These are phyloP conservation scores for Chaetodon auriga DNA, from an alignment of 2,113 vertebrate species.

Conservation along the genomic window DNA sequence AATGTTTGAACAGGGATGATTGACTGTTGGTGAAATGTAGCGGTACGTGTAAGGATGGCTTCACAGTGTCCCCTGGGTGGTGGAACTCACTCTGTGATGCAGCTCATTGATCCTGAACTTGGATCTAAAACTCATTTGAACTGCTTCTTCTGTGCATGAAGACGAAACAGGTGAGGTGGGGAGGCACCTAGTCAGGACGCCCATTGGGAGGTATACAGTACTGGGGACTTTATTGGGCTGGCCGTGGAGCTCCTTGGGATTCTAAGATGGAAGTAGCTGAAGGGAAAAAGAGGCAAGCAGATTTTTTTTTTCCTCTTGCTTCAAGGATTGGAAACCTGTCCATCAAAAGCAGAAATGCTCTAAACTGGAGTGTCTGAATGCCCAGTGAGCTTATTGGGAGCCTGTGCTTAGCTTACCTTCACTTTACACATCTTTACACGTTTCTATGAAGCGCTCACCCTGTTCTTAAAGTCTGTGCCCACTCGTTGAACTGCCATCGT, in stretches of 20 bases:
- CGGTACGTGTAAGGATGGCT: slow-evolving; percentile 38
- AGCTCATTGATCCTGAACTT: slow-evolving; percentile 61
- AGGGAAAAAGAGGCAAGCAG: slow-evolving; percentile 21
- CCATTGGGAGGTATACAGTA: slow-evolving; percentile 2
- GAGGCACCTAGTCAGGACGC: slow-evolving; percentile 6
- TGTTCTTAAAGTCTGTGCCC: slow-evolving; percentile 19
- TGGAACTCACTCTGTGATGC: slow-evolving; percentile 37
- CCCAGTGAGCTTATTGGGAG: not conserved
- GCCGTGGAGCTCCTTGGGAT: slow-evolving; percentile 19
- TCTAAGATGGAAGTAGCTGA: not conserved
- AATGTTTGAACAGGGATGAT: slow-evolving; percentile 38
- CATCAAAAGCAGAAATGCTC: slow-evolving; percentile 35
- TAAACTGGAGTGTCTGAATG: slow-evolving; percentile 11
- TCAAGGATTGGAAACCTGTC: slow-evolving; percentile 27
- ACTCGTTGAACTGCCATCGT: slow-evolving; percentile 10
- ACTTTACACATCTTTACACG: slow-evolving; percentile 9
- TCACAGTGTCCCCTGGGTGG: slow-evolving; percentile 24
- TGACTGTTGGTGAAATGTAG: slow-evolving; percentile 49
- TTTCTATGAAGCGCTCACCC: slow-evolving; percentile 15
- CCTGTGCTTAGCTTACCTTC: not conserved
- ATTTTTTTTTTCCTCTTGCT: slow-evolving; percentile 24
- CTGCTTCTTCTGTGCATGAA: slow-evolving; percentile 19
- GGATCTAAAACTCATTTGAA: slow-evolving; percentile 33
- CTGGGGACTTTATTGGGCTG: slow-evolving; percentile 24
- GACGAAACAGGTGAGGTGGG: slow-evolving; percentile 1